phyloP scores from a whole-genome alignment of 2,113 vertebrate genomes.

The Chamaetylas fuelleborni region DNA sequence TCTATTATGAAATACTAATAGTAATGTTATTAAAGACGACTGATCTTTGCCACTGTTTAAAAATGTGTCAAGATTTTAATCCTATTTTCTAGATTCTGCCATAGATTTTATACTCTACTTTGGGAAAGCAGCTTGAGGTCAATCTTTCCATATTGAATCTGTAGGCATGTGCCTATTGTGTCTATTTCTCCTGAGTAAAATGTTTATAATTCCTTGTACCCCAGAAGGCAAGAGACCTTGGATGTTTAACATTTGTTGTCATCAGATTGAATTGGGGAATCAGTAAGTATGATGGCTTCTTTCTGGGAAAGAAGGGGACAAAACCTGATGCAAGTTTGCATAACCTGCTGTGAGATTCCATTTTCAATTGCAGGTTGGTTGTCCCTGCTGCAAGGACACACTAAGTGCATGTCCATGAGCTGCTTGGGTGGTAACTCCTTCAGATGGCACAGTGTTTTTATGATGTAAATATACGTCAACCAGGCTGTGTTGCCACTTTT shows the following conservation, averaged over 20 bases:
- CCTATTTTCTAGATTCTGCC: background rate
- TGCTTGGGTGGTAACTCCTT: background rate
- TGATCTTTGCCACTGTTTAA: background rate
- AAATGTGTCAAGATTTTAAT: background rate
- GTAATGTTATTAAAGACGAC: background rate
- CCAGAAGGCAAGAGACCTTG: background rate
- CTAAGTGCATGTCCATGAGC: rapidly evolving
- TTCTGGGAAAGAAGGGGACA: rapidly evolving
- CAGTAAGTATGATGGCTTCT: background rate
- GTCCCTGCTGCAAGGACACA: background rate
- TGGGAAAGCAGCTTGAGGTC: background rate
- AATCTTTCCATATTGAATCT: background rate
- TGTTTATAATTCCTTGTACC: background rate
- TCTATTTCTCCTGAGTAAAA: background rate
- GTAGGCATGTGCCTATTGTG: background rate
- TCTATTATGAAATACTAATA: background rate
- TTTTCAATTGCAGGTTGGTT: background rate
- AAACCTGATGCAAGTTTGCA: rapidly evolving
- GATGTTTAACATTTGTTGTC: background rate
- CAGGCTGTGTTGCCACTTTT: background rate
- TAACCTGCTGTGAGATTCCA: background rate
- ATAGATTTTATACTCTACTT: background rate
- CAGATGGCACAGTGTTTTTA: background rate
- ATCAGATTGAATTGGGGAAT: background rate
- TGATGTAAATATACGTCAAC: background rate